phyloP scores from a whole-genome alignment of 2,797 vertebrate species.

The Tenualosa ilisha region DNA sequence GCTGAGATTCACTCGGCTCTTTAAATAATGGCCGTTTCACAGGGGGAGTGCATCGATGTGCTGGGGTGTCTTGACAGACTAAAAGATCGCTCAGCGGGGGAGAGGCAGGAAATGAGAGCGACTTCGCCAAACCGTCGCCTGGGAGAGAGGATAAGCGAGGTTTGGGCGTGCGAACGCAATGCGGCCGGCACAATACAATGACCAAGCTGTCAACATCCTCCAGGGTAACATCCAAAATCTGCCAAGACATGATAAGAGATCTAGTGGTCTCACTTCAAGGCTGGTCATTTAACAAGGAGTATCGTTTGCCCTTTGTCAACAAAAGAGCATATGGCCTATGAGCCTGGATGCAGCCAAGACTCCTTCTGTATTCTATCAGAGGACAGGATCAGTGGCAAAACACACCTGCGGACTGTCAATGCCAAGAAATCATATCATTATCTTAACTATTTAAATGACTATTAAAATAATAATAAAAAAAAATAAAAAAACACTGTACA shows the following conservation, averaged over 20 bases:
- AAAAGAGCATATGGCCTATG: not conserved
- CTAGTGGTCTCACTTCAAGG: not conserved
- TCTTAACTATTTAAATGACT: no score
- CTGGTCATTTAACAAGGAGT: not conserved
- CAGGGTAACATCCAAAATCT: not conserved
- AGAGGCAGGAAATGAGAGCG: constrained; percentile 9
- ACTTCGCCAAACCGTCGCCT: not conserved
- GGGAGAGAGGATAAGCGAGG: not conserved
- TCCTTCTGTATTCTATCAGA: not conserved
- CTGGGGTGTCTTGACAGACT: constrained; percentile 17
- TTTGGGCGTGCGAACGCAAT: not conserved
- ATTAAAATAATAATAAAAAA: no score
- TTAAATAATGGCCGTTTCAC: constrained; percentile 20
- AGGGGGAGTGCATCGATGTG: constrained; percentile 16
- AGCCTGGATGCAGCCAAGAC: not conserved
- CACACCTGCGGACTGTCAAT: not conserved
- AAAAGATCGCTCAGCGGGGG: not conserved
- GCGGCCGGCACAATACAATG: not conserved
- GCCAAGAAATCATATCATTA: no score
- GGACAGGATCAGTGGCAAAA: not conserved
- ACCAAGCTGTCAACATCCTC: not conserved
- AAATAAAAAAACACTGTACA: not conserved
- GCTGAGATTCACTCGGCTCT: not conserved
- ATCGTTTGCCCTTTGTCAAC: not conserved
- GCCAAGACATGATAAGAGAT: not conserved